Percentiles rank a stretch among this genome's conserved stretches.
These are phyloP conservation scores for Podarcis muralis DNA, from an alignment of 2,113 vertebrate species.

Conservation along the genomic window DNA sequence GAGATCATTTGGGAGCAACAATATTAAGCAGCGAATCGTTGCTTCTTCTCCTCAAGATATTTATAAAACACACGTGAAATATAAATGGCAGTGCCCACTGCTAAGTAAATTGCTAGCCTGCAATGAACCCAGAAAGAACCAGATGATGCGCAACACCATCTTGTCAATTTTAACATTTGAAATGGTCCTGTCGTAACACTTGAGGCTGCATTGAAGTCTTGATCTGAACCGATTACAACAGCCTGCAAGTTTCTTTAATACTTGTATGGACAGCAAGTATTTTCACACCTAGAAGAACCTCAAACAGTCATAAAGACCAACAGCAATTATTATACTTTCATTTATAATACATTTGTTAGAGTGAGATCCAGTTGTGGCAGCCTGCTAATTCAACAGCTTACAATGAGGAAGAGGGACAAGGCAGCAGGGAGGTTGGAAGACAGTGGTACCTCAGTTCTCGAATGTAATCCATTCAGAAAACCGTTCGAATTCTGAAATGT, in stretches of 20 bases:
- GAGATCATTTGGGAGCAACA: slow-evolving; percentile 72
- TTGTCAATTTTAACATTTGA: slow-evolving; percentile 22
- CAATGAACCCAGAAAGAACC: slow-evolving; percentile 50
- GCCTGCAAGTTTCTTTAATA: neutral
- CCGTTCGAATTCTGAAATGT: no score
- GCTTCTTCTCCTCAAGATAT: slow-evolving; percentile 73
- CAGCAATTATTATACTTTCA: no score
- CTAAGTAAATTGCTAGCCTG: slow-evolving; percentile 68
- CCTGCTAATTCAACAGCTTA: no score
- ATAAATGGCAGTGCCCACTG: slow-evolving; percentile 72
- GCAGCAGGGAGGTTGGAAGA: no score
- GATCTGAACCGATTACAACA: neutral
- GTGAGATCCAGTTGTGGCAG: no score
- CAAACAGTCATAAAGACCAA: no score
- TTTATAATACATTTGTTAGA: no score
- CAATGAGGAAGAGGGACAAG: no score
- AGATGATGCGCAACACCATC: slow-evolving; percentile 38
- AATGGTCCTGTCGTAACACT: neutral
- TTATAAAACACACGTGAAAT: slow-evolving; percentile 78
- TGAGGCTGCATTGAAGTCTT: neutral
- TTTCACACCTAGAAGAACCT: neutral
- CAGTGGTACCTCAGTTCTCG: no score
- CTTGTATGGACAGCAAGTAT: neutral
- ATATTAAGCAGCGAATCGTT: slow-evolving; percentile 72
- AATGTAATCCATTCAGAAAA: no score